Conservation (phyloP, 2,113 vertebrate species). For the Otolemur garnettii region DNA sequence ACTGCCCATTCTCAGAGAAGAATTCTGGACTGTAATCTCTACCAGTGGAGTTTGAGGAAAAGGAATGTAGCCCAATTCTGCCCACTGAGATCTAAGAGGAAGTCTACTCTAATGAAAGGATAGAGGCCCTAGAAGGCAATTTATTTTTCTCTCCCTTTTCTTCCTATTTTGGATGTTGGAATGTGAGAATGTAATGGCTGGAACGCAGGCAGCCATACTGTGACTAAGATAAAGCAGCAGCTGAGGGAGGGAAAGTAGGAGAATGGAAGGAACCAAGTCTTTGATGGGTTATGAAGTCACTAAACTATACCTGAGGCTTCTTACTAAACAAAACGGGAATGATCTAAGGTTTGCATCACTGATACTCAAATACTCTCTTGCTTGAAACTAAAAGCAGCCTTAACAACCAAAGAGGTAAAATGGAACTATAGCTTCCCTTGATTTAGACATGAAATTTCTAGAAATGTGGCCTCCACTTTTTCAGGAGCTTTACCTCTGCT, state of each 20-base stretch:
- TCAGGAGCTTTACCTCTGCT: background rate
- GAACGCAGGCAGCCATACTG: background rate
- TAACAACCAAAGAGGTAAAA: background rate
- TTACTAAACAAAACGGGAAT: background rate
- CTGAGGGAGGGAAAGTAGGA: background rate
- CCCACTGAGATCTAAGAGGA: background rate
- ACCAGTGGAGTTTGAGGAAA: background rate
- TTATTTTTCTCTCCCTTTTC: background rate
- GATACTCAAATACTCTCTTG: background rate
- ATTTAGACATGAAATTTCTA: background rate
- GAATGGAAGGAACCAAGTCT: background rate
- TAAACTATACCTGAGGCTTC: background rate
- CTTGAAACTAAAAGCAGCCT: background rate
- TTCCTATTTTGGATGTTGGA: background rate
- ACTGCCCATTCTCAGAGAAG: background rate
- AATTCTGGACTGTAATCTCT: background rate
- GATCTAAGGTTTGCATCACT: background rate
- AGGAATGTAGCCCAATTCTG: background rate
- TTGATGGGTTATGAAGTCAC: background rate
- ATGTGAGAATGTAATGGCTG: background rate
- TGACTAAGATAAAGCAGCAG: background rate
- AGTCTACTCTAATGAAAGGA: background rate
- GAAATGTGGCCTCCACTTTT: background rate
- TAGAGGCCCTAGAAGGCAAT: background rate
- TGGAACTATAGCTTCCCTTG: background rate